Evolutionary conservation across 2,888 invertebrate species (phyloP), one percentile per base, ranked within the genome.

Genomic region (Cerastis leucographa): DNA sequence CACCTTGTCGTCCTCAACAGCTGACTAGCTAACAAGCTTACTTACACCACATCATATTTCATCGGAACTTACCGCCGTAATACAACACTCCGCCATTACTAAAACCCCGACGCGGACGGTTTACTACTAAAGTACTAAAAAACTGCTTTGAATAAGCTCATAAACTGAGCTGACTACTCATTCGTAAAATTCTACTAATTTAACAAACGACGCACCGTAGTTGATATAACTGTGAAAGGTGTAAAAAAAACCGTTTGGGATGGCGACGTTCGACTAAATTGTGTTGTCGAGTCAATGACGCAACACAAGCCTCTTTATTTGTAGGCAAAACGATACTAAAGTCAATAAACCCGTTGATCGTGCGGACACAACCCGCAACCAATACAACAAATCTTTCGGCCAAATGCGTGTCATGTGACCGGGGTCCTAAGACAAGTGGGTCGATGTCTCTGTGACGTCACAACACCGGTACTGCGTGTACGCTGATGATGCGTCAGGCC

Each of bases 401-500:
- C 67, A 62, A 73, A 76, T 72, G 68, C 59, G 61, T n/a, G 65
- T 56, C 75, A 46, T 29, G 42, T 46, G 44, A 49, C 65, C 64
- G 29, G 51, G 6, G 35, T 81, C 56, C 76, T 81, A 66, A 83
- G 59, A 61, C 71, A 76, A 85, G 12, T 81, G 68, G 71, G 83
- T 67, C 75, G 79, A 67, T 89, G 87, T 87, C 85, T 64, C 68
- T 12, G 51, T 89, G 88, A 89, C 87, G 89, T 89, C 89, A 90
- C 44, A 54, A 67, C 79, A 87, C 89, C 87, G 89, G 87, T 87
- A 85, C 79, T 80, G 74, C 83, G 84, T 80, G 83, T 83, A 84
- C 85, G 82, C 81, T 80, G 83, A 80, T 87, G 86, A 90, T 87
- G 89, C 87, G 88, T 87, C 90, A 84, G 76, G 17, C 83, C 84